Evolutionary conservation across 2,888 invertebrate genomes (phyloP).

Genomic region (Leptinotarsa rubiginosa): DNA sequence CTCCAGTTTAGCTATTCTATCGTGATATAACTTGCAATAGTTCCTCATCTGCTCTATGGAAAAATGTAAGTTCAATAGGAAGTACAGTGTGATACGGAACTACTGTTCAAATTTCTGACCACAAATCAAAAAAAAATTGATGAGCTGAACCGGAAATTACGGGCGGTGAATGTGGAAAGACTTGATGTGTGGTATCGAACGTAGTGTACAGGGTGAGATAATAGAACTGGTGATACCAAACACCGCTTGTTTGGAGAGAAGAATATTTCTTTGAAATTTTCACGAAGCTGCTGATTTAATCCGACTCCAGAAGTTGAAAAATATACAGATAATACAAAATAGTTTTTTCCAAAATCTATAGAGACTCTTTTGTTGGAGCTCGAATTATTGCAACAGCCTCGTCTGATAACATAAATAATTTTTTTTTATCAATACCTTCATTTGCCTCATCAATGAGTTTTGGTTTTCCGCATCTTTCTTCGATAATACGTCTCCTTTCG

Average conservation of each 20-base stretch:
- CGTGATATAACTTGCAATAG: conserved; percentile 87
- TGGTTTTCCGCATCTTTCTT: conserved; percentile 93
- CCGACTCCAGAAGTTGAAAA: not conserved
- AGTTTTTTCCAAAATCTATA: not conserved
- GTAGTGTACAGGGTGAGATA: not conserved
- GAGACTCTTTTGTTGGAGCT: not conserved
- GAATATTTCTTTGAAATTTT: not conserved
- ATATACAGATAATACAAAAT: not conserved
- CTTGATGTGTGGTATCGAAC: conserved; percentile 5
- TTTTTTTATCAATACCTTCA: conserved; percentile 79
- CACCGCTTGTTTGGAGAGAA: not conserved
- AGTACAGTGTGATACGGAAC: not conserved
- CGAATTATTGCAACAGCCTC: not conserved
- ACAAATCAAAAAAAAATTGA: not conserved
- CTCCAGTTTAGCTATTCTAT: conserved; percentile 89
- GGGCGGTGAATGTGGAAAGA: not conserved
- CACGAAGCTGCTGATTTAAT: not conserved
- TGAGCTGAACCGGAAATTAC: not conserved
- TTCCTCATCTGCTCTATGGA: conserved; percentile 78
- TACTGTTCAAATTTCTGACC: not conserved
- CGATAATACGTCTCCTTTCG: conserved; percentile 96
- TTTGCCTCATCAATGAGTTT: conserved; percentile 92
- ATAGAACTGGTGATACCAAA: not conserved
- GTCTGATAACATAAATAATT: not conserved
- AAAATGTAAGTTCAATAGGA: conserved; percentile 39